Evolutionary conservation across 92 coral and sea anemone species (phyloP), one percentile per base, ranked within the genome.

Genomic region (Virgularia gustaviana): DNA sequence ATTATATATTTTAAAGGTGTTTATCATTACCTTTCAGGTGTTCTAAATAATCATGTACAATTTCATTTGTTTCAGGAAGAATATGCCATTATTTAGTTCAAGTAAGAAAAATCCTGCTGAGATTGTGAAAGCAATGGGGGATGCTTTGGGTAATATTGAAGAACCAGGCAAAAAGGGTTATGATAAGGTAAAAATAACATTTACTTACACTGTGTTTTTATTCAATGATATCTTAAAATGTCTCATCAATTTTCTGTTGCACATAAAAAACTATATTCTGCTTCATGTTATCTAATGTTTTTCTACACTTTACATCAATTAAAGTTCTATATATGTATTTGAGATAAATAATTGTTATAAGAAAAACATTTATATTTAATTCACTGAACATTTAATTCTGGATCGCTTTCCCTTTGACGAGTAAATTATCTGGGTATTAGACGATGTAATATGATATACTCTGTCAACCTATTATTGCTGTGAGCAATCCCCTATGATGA

Each of bases 11-110:
- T n/a, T n/a, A n/a, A n/a, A n/a, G n/a, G n/a, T n/a, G n/a, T n/a
- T n/a, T n/a, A n/a, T n/a, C n/a, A n/a, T n/a, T n/a, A n/a, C n/a
- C n/a, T n/a, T n/a, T n/a, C n/a, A n/a, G n/a, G n/a, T n/a, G n/a
- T n/a, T n/a, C n/a, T n/a, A 43, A 43, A 13, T 43, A 4, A 43
- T 43, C n/a, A 43, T 13, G 13, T 7, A 57, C 12, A 1, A 19
- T 57, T 60, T 31, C n/a, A n/a, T n/a, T n/a, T n/a, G 18, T 0
- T 31, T 2, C 51, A 4, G 8, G 33, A 36, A 47, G 38, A 49
- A 68, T 18, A 92, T 92, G 98, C 98, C 98, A 22, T 81, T 92
- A 53, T 92, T 92, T 80, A 88, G 98, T 55, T 82, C 98, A 22
- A 85, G 88, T 42, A 92, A 92, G 86, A 92, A 92, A 76, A 92